phyloP scores from a whole-genome alignment of 2,797 vertebrate genomes.

The Vespertilio murinus region DNA sequence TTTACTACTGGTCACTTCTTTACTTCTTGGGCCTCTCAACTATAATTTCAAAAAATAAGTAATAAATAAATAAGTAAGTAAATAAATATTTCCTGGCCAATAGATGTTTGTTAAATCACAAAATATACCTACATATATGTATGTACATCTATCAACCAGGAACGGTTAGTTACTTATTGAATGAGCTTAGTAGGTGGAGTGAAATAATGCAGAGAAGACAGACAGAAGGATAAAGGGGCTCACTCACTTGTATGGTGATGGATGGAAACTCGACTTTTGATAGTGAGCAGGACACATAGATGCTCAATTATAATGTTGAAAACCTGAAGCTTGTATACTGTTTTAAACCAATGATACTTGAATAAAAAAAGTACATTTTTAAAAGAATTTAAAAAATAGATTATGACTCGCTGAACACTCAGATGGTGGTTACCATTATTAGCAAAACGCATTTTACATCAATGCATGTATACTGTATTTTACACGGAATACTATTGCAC shows the following conservation, averaged over 20 bases:
- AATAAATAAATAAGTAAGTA: neutral
- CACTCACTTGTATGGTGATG: neutral
- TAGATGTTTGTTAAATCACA: neutral
- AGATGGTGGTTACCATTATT: neutral
- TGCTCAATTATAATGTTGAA: neutral
- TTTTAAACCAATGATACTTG: neutral
- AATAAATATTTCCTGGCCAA: neutral
- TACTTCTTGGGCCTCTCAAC: neutral
- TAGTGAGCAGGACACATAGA: neutral
- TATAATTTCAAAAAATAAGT: neutral
- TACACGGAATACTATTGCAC: neutral
- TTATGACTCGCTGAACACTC: neutral
- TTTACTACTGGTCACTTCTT: neutral
- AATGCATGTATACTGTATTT: neutral
- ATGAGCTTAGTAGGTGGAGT: neutral
- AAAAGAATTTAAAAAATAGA: neutral
- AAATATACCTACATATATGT: neutral
- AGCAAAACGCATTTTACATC: neutral
- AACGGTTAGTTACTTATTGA: neutral
- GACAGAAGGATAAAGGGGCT: neutral
- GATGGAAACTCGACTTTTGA: neutral
- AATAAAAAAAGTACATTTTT: neutral
- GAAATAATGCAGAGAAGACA: neutral
- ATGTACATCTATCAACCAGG: neutral
- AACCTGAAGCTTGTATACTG: neutral